phyloP scores from a whole-genome alignment of 2,888 invertebrate species.

The Steinernema carpocapsae region DNA sequence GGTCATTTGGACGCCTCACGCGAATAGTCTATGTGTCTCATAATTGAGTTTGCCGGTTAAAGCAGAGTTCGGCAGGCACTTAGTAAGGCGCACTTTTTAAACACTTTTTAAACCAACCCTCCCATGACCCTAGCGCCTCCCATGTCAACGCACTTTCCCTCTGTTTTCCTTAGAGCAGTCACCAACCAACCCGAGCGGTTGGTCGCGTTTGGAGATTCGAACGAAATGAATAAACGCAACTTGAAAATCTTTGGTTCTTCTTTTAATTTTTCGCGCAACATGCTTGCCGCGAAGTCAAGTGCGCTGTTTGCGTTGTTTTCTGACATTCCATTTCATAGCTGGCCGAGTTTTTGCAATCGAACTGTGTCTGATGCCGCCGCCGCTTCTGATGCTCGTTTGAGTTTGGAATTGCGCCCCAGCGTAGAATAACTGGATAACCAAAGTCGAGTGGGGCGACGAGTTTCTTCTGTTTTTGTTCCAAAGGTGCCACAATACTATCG shows the following conservation, averaged over 20 bases:
- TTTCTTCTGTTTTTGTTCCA: not conserved
- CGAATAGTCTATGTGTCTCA: no score
- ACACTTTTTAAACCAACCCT: no score
- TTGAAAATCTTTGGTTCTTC: not conserved
- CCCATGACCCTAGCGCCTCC: no score
- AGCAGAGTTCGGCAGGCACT: no score
- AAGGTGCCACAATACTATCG: constrained; percentile 9
- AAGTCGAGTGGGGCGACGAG: not conserved
- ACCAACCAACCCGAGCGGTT: not conserved
- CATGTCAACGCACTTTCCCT: no score
- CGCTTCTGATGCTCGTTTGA: not conserved
- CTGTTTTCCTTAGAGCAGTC: no score
- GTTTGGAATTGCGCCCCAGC: not conserved
- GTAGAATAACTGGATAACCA: not conserved
- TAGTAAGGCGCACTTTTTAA: no score
- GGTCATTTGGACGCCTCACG: no score
- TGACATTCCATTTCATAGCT: not conserved
- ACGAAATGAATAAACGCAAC: not conserved
- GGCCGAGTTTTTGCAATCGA: not conserved
- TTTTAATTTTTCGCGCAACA: constrained; percentile 14
- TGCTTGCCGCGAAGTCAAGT: not conserved
- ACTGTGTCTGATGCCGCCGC: not conserved
- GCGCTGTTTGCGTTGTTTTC: constrained; percentile 17
- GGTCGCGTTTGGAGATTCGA: not conserved
- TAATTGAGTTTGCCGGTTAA: no score